phyloP scores from a whole-genome alignment of 2,113 vertebrate genomes.

The Cricetomys ansorgei region DNA sequence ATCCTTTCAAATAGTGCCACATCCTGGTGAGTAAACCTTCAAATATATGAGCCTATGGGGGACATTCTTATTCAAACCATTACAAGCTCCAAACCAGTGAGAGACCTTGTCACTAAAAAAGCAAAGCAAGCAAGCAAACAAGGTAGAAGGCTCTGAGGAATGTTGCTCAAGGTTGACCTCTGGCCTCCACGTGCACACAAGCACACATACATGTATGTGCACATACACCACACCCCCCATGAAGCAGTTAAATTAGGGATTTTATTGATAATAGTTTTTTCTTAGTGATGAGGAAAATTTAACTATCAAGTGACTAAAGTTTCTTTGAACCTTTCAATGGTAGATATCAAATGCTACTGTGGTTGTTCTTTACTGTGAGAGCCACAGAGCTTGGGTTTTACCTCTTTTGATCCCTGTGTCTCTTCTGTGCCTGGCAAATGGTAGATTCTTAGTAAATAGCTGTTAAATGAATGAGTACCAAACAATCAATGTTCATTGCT shows the following conservation, averaged over 20 bases:
- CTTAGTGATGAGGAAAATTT: constrained; percentile 29
- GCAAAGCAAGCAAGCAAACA: not conserved
- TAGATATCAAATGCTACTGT: not conserved
- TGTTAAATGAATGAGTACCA: not conserved
- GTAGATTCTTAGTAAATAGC: not conserved
- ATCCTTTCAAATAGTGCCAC: not conserved
- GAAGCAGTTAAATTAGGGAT: not conserved
- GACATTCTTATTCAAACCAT: not conserved
- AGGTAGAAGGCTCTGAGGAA: not conserved
- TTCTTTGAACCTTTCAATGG: not conserved
- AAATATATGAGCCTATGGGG: not conserved
- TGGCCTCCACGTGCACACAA: not conserved
- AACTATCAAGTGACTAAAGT: not conserved
- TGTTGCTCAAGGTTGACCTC: not conserved
- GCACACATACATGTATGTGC: too few species aligned
- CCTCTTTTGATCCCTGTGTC: not conserved
- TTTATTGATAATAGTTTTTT: constrained; percentile 5
- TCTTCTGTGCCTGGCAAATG: not conserved
- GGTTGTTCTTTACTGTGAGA: not conserved
- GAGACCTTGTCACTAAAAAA: not conserved
- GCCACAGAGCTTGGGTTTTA: not conserved
- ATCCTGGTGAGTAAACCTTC: not conserved
- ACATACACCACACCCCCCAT: too few species aligned
- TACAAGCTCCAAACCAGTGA: not conserved
- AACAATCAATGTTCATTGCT: not conserved